Percentiles rank a stretch among this genome's conserved stretches.
Evolutionary conservation across 2,888 invertebrate genomes (phyloP).

Genomic region (Agriopis aurantiaria): DNA sequence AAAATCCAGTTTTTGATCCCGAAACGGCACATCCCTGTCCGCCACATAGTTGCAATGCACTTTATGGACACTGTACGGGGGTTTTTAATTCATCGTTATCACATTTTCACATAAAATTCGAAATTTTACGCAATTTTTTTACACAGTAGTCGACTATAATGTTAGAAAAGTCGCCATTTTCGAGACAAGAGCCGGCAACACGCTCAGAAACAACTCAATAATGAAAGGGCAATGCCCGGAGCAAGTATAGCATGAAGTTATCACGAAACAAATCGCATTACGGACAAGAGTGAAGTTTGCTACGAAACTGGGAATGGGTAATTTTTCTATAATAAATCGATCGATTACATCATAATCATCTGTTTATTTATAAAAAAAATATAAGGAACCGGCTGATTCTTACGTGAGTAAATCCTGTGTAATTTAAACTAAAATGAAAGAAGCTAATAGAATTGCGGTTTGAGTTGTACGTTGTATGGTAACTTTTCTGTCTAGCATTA

Average conservation of each 20-base stretch:
- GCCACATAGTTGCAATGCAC: slow-evolving; percentile 77
- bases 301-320: slow-evolving; percentile 9
- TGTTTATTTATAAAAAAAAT: not conserved
- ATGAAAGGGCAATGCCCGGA: slow-evolving; percentile 83
- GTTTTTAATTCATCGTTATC: slow-evolving; percentile 83
- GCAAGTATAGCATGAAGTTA: slow-evolving; percentile 60
- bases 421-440: too few species aligned
- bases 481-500: too few species aligned
- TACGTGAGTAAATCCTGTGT: too few species aligned
- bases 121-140: slow-evolving; percentile 61
- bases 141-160: slow-evolving; percentile 55
- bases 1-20: slow-evolving; percentile 83
- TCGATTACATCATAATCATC: slow-evolving; percentile 2
- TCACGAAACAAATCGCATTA: slow-evolving; percentile 43
- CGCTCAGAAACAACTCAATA: slow-evolving; percentile 77
- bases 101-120: slow-evolving; percentile 83
- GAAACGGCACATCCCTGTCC: slow-evolving; percentile 81
- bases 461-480: too few species aligned
- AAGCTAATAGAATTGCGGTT: too few species aligned
- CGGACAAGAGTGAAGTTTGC: slow-evolving; percentile 17
- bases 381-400: too few species aligned
- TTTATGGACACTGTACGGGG: slow-evolving; percentile 71
- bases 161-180: slow-evolving; percentile 77
- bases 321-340: slow-evolving; percentile 8
- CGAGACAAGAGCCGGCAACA: slow-evolving; percentile 66